phyloP scores from a whole-genome alignment of 1,140 invertebrate genomes.

The Drosophila cardini region DNA sequence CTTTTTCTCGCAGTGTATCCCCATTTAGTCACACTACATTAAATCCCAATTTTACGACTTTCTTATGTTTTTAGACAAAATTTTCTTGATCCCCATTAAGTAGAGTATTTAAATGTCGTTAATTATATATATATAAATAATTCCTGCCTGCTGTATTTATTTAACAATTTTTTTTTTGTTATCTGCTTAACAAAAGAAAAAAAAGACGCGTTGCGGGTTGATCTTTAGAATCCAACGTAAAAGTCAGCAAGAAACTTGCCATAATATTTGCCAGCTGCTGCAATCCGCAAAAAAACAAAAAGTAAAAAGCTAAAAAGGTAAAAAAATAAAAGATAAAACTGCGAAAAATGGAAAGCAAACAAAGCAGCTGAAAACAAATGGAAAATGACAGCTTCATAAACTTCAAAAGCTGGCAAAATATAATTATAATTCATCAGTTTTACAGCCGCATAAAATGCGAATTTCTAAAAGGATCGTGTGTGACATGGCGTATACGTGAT shows the following conservation, averaged over 20 bases:
- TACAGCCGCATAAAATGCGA: constrained; percentile 35
- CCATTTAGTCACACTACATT: too few relatives aligned
- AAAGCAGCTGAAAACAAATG: constrained; percentile 20
- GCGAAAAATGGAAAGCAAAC: constrained; percentile 22
- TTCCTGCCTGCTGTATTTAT: constrained; percentile 19
- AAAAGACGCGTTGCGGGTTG: constrained; percentile 22
- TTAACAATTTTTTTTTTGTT: constrained; percentile 41
- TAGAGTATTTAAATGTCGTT: constrained; percentile 6
- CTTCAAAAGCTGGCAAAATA: constrained; percentile 19
- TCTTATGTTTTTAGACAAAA: not conserved
- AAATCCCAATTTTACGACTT: too few relatives aligned
- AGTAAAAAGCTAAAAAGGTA: constrained; percentile 14
- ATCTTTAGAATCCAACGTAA: constrained; percentile 54
- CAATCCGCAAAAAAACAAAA: constrained; percentile 20
- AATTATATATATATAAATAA: too few relatives aligned
- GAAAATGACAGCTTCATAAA: constrained; percentile 28
- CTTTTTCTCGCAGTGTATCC: too few relatives aligned
- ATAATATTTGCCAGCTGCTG: constrained; percentile 33
- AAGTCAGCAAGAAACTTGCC: constrained; percentile 32
- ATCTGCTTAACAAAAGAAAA: constrained; percentile 33
- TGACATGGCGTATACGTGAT: constrained; percentile 27
- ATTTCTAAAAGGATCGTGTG: constrained; percentile 23
- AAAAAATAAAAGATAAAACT: not conserved
- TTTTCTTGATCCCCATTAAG: not conserved
- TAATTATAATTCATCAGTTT: constrained; percentile 40